Evolutionary conservation across 2,113 vertebrate genomes (phyloP), one percentile per base, ranked within the genome.

Genomic region (Syngnathoides biaculeatus): DNA sequence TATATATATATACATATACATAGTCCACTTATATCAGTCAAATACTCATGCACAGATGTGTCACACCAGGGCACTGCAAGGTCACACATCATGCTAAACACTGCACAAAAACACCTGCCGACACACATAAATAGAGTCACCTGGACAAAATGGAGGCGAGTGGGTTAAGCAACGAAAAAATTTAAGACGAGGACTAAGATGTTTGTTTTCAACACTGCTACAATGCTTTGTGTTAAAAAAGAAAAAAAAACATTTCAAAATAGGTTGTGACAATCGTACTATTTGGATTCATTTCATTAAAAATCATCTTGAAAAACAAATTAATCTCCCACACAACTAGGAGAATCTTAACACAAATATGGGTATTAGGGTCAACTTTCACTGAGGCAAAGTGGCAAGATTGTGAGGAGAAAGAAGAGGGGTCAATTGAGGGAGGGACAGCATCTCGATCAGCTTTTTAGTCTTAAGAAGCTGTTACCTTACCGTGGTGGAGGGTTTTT

Each of bases 111-210:
- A 83, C 87, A 87, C 75, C 74, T 84, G 84, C 88, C 84, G 85
- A 86, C 86, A 85, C 79, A 87, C 73, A 72, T 82, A 84, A 87
- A 84, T 76, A 63, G 80, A 82, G 76, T 80, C 76, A 77, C 75
- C 83, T 75, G 78, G 73, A 81, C 65, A 83, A 67, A 79, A 68
- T 71, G 74, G 77, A 56, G 74, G 43, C 62, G 70, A 67, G 62
- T 73, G 73, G 69, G 65, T 69, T 27, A 57, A 76, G 72, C 60
- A 64, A 71, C 66, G 66, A 65, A 72, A 69, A 67, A 62, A 4
- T 35, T 47, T 65, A 56, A 58, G 55, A 56, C 14, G 12, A 5
- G 24, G 2, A 56, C 17, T 19, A 24, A 56, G 26, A 27, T 14
- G 27, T 30, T 30, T 57, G 26, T 26, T 5, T 30, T 57, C 14